Percentiles rank a stretch among this genome's conserved stretches.
Evolutionary conservation across 2,113 vertebrate genomes (phyloP).

Genomic region (Leucopsar rothschildi): DNA sequence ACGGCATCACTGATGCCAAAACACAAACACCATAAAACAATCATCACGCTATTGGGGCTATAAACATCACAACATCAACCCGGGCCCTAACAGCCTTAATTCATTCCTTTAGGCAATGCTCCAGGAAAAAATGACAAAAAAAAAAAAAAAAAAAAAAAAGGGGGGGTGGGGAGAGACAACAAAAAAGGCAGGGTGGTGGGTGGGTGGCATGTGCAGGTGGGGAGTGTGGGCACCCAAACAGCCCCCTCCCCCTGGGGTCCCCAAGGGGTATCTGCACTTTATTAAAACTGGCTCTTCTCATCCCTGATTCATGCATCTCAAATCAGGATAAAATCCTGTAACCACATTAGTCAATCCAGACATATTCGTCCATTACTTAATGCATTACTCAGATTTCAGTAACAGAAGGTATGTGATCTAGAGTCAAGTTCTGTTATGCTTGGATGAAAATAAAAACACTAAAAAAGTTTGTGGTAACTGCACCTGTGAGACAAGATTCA

Average conservation of each 20-base stretch:
- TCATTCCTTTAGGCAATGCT: conserved; percentile 31
- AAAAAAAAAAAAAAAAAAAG: neutral
- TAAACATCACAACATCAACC: conserved; percentile 58
- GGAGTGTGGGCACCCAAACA: neutral
- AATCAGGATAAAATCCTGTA: conserved; percentile 43
- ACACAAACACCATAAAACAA: conserved; percentile 60
- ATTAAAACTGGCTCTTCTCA: conserved; percentile 18
- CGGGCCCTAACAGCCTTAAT: neutral
- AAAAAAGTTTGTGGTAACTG: conserved; percentile 53
- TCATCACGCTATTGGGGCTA: conserved; percentile 17
- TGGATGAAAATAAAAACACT: conserved; percentile 70
- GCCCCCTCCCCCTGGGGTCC: neutral
- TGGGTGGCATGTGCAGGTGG: neutral
- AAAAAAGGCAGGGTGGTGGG: neutral
- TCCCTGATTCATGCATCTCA: conserved; percentile 23
- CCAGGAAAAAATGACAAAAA: conserved; percentile 25
- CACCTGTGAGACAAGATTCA: conserved; percentile 68
- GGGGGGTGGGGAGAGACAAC: fast-evolving
- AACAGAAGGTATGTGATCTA: conserved; percentile 60
- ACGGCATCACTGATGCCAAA: conserved; percentile 38
- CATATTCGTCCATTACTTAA: conserved; percentile 67
- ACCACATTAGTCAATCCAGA: conserved; percentile 54
- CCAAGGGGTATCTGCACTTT: neutral
- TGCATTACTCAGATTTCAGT: conserved; percentile 69
- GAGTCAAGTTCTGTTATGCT: conserved; percentile 69